phyloP scores from a whole-genome alignment of 2,113 vertebrate genomes.

The Daphoenositta chrysoptera region DNA sequence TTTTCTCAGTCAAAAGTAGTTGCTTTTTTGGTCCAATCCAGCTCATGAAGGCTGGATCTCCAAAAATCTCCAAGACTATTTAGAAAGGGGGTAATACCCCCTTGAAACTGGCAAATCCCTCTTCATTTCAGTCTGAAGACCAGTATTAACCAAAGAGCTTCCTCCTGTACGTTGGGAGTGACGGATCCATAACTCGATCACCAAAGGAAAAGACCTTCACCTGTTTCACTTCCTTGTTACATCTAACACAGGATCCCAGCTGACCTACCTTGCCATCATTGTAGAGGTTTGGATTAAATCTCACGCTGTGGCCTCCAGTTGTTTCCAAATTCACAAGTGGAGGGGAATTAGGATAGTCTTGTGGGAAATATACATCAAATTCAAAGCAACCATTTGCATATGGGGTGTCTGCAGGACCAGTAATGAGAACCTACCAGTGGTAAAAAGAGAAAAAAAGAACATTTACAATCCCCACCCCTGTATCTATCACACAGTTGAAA shows the following conservation, averaged over 20 bases:
- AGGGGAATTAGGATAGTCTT: slow-evolving; percentile 98
- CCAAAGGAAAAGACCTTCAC: not conserved
- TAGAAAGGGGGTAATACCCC: not conserved
- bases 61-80: not conserved
- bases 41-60: not conserved
- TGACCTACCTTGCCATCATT: slow-evolving; percentile 93
- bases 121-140: not conserved
- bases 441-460: not conserved
- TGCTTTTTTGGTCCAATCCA: not conserved
- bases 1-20: not conserved
- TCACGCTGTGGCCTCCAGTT: slow-evolving; percentile 94
- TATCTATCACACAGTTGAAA: not conserved
- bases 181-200: not conserved
- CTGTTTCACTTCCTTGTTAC: not conserved
- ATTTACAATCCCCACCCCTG: not conserved
- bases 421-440: slow-evolving; percentile 89
- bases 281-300: slow-evolving; percentile 99
- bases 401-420: slow-evolving; percentile 94
- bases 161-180: not conserved
- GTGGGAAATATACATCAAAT: slow-evolving; percentile 98
- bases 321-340: slow-evolving; percentile 98
- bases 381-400: slow-evolving; percentile 98
- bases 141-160: not conserved
- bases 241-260: not conserved
- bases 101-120: not conserved